Percentiles rank a stretch among this genome's conserved stretches.
Evolutionary conservation across 2,797 vertebrate species (phyloP).

Genomic region (Hippocampus kuda): DNA sequence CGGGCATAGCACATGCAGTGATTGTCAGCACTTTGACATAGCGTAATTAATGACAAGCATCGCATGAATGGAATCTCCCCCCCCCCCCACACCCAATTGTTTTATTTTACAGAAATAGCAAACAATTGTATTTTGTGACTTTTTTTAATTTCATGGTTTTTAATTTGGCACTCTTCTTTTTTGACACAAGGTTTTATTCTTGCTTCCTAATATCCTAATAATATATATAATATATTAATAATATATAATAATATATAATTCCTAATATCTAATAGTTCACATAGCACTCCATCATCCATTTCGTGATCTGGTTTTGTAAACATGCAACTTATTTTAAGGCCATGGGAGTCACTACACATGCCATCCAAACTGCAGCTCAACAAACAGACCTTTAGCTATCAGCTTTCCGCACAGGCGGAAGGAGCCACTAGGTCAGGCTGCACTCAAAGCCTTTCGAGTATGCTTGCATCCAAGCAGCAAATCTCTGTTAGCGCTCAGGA

Average conservation of each 20-base stretch:
- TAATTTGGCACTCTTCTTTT: background rate
- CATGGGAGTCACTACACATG: conserved; percentile 4
- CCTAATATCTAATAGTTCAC: background rate
- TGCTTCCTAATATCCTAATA: no score
- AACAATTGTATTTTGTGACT: no score
- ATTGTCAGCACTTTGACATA: background rate
- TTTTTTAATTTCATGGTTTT: no score
- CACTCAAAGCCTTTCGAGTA: conserved; percentile 23
- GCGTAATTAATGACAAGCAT: background rate
- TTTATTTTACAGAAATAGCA: background rate
- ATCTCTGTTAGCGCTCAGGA: conserved; percentile 34
- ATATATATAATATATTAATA: no score
- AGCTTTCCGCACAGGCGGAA: conserved; percentile 25
- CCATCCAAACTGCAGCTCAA: conserved; percentile 16
- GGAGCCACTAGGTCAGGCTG: conserved; percentile 26
- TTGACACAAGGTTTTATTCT: no score
- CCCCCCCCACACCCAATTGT: no score
- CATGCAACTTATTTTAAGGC: background rate
- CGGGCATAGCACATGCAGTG: background rate
- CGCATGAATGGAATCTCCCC: no score
- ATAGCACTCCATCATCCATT: background rate
- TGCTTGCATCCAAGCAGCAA: conserved; percentile 33
- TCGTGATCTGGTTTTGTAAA: background rate
- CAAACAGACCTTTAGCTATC: conserved; percentile 28
- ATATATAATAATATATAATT: no score